Base-by-base conservation (phyloP, 2,113 vertebrate species). In the Gnathonemus echidnorhynchus region DNA sequence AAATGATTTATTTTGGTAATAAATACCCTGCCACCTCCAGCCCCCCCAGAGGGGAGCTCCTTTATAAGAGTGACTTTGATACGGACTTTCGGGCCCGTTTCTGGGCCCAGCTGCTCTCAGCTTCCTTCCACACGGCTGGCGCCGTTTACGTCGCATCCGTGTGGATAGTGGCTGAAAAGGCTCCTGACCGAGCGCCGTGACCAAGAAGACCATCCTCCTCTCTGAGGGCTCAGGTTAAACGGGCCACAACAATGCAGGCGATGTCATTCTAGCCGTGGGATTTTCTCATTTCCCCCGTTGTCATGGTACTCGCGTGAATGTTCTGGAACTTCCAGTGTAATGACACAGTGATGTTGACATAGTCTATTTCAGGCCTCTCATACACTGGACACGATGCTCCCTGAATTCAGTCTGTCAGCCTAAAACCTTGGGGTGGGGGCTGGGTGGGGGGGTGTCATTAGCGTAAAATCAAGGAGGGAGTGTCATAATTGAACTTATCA, bases 11-110 rank as follows among this genome's bases (percentile, higher is more conserved):
- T 92, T 93, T 92, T 91, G 84, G 89, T 88, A 90, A 93, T 92
- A 93, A 92, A 92, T 89, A 91, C 89, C 56, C 86, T 91, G 70
- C 83, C 91, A 84, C 88, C 27, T 88, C 86, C 66, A 31, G 48
- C 83, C 80, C 56, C 89, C 88, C 87, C 42, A 92, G 91, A 90
- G 93, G 66, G 88, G 80, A 83, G 89, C 91, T 62, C 87, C 91
- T 46, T 93, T 92, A 93, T 90, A 88, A 94, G 93, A 92, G 94
- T 94, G 94, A 94, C 93, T 94, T 94, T 95, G 94, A 93, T 91
- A 87, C 50, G 92, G 88, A 93, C 91, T 88, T 77, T 92, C 90
- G 5, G 86, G 35, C 17, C 27, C 1, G 8, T 27, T 35, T 35
- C 46, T 2, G 17, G 35, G 21, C 1, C 35, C 4, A 4, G 19